A percentile compares a stretch with the other conserved stretches of the same genome.
Conservation (phyloP, 2,888 invertebrate species). For the Prosopocoilus inquinatus region DNA sequence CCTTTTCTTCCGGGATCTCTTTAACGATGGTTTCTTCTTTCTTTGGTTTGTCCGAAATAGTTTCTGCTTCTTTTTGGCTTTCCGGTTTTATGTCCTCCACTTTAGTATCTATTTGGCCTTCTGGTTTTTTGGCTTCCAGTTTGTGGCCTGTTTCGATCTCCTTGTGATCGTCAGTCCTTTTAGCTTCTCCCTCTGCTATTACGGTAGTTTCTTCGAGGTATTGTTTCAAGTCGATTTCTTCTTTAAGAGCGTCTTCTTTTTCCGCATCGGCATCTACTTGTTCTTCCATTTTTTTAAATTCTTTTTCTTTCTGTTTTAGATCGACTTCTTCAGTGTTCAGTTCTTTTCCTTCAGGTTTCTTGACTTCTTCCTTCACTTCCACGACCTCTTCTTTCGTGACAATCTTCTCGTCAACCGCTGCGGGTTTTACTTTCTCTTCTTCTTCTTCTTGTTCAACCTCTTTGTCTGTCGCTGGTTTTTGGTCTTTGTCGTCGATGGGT, state of each 20-base stretch:
- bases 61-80: too few species aligned
- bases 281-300: not conserved
- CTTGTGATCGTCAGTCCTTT: not conserved
- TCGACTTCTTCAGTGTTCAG: not conserved
- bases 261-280: not conserved
- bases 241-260: constrained; percentile 2
- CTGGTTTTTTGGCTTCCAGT: constrained; percentile 1
- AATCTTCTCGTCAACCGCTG: not conserved
- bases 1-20: not conserved
- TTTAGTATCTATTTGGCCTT: not conserved
- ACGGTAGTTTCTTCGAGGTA: constrained; percentile 2
- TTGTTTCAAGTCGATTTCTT: not conserved
- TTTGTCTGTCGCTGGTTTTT: not conserved
- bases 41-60: too few species aligned
- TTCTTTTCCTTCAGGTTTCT: not conserved
- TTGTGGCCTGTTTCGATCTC: too few species aligned
- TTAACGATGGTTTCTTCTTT: not conserved
- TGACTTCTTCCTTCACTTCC: not conserved
- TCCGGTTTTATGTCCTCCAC: not conserved
- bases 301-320: not conserved
- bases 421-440: not conserved
- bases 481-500: not conserved
- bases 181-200: not conserved
- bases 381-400: not conserved
- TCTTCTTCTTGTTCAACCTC: not conserved